Evolutionary conservation across 2,888 invertebrate genomes (phyloP), one percentile per base, ranked within the genome.

Genomic region (Operophtera brumata): DNA sequence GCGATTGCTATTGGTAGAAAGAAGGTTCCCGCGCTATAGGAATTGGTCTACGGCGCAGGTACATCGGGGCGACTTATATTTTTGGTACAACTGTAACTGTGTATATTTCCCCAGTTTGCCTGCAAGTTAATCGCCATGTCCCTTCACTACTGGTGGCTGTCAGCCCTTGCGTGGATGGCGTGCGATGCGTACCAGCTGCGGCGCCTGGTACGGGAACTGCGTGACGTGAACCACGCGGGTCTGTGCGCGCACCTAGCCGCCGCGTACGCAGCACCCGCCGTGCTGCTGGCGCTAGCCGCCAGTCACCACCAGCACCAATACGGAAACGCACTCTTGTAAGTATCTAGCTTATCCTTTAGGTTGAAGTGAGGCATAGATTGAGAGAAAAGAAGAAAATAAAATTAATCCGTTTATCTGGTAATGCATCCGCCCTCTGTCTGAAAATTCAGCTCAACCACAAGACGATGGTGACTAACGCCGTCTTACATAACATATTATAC

Each of bases 221-320:
- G 98, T 3, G 98, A 98, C 83, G 97, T 99, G 43, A 98, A 99
- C 91, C 97, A 97, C 80, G 98, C 97, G 4, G 95, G 96, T 32
- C 96, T 98, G 55, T 96, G 96, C 77, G 97, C 98, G 78, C 98
- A 97, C 79, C 96, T 97, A 69, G 95, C 96, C 11, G 92, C 96
- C 75, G 98, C 97, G 11, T 99, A 98, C 80, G 98, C 96, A 51
- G 93, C 96, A 58, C 98, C 99, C 0, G 97, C 98, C 0, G 94
- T 98, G 10, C 93, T 96, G 42, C 96, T 98, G 0, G 97, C 97
- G 30, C 90, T 99, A 14, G 95, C 98, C 2, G 96, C 98, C 25
- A 96, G 97, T 0, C 96, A 98, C 0, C 92, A 97, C 50, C 97
- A 97, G 34, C 97, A 98, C 72, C 97, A 97, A 78, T 99, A 98